A percentile compares a stretch with the other conserved stretches of the same genome.
Evolutionary conservation across 1,140 invertebrate species (phyloP).

Genomic region (Physella acuta): DNA sequence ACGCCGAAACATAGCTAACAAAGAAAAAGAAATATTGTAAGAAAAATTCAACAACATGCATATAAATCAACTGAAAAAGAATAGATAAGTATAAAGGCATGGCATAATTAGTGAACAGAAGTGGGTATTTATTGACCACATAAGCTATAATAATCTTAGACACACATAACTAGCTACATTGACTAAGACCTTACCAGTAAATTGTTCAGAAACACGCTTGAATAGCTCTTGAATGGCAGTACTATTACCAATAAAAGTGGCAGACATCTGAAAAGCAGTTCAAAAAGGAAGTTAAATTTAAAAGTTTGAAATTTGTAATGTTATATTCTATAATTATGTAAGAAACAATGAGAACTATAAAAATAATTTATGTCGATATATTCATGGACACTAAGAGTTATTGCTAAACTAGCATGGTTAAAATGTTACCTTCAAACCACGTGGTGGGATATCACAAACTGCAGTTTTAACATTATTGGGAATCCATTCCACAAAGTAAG

Average conservation of each 20-base stretch:
- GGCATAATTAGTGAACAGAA: background rate
- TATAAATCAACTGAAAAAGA: background rate
- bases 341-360: background rate
- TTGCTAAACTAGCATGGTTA: background rate
- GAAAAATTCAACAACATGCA: background rate
- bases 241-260: slow-evolving; percentile 59
- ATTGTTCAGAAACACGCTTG: slow-evolving; percentile 71
- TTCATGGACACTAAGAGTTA: background rate
- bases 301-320: background rate
- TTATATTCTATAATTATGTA: background rate
- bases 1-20: slow-evolving; percentile 68
- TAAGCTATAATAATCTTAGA: background rate
- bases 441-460: no score
- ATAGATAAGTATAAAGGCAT: background rate
- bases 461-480: slow-evolving; percentile 75
- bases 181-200: slow-evolving; percentile 31
- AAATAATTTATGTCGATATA: background rate
- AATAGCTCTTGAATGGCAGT: slow-evolving; percentile 65
- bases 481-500: slow-evolving; percentile 73
- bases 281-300: background rate
- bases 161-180: background rate
- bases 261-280: slow-evolving; percentile 70
- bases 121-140: background rate
- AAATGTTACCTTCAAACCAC: slow-evolving; percentile 70
- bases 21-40: background rate